These are phyloP conservation scores for Otis tarda DNA, from an alignment of 2,113 vertebrate genomes.

Conservation along the genomic window DNA sequence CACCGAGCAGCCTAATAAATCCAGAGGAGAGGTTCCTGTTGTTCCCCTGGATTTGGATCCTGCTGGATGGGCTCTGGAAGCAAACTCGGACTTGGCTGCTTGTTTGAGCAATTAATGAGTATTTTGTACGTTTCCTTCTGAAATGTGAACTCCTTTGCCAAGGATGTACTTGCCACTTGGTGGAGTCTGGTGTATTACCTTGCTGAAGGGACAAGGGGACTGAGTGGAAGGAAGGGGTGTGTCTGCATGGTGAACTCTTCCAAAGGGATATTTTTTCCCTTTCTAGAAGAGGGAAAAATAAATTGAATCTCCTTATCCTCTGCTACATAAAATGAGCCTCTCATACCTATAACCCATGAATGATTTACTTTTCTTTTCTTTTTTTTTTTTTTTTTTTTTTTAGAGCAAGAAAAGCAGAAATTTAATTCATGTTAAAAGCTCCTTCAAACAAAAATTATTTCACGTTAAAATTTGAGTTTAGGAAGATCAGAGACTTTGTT, in stretches of 20 bases:
- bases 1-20: background rate
- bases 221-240: background rate
- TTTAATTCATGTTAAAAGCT: background rate
- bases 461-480: background rate
- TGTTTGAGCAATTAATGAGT: background rate
- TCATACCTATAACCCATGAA: background rate
- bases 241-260: background rate
- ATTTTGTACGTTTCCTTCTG: background rate
- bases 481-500: background rate
- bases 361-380: background rate
- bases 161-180: background rate
- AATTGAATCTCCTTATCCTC: background rate
- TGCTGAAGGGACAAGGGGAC: background rate
- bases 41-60: background rate
- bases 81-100: background rate
- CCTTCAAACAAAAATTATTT: background rate
- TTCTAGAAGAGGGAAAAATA: background rate
- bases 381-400: background rate
- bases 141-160: background rate
- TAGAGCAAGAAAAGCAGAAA: background rate
- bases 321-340: background rate
- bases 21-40: background rate
- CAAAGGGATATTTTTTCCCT: background rate
- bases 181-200: background rate
- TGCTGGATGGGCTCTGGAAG: background rate